Evolutionary conservation across 1,140 invertebrate species (phyloP).

Genomic region (Tribolium castaneum): DNA sequence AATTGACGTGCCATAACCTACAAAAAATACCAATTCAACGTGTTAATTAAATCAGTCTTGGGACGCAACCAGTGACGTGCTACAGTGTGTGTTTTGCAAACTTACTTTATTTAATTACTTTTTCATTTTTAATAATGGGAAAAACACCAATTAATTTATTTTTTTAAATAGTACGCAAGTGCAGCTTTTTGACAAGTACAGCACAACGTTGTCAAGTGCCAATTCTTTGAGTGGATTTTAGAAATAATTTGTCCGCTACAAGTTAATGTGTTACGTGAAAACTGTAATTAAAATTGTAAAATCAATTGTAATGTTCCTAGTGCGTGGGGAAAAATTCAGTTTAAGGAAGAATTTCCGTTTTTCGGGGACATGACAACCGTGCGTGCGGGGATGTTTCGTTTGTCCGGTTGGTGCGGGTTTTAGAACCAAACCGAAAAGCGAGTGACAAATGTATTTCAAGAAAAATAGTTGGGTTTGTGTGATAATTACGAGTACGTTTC

Average conservation of each 20-base stretch:
- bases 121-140: background rate
- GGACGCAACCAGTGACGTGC: background rate
- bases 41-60: background rate
- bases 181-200: background rate
- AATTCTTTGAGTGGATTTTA: no score
- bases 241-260: no score
- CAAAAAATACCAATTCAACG: background rate
- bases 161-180: background rate
- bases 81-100: background rate
- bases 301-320: no score
- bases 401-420: background rate
- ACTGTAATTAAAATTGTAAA: no score
- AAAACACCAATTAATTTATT: background rate
- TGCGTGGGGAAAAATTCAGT: no score
- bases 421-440: background rate
- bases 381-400: background rate
- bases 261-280: no score
- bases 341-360: no score
- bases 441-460: constrained; percentile 37
- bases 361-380: background rate
- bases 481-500: background rate
- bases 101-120: background rate
- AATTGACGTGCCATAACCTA: background rate
- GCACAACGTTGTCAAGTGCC: no score
- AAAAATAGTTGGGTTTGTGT: constrained; percentile 36